These are phyloP conservation scores for Macrosteles quadrilineatus DNA, from an alignment of 1,140 invertebrate genomes.

Conservation along the genomic window DNA sequence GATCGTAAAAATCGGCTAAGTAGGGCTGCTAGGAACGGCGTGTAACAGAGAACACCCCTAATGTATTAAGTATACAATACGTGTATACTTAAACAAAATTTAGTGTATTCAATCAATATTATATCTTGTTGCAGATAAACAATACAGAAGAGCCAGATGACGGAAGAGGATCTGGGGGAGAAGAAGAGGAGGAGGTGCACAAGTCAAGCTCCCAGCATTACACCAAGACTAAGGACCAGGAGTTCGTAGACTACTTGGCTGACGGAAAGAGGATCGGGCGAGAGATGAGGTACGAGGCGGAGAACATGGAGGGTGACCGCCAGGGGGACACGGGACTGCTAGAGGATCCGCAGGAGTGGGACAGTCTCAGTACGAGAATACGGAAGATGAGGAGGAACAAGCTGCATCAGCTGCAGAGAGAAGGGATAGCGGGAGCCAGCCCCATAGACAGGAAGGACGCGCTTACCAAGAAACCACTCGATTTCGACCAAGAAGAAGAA, in stretches of 20 bases:
- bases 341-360: constrained; percentile 65
- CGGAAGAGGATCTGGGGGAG: constrained; percentile 44
- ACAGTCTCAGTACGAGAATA: constrained; percentile 72
- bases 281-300: constrained; percentile 75
- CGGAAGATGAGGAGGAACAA: constrained; percentile 59
- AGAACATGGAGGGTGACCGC: constrained; percentile 67
- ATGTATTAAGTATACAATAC: too few species aligned
- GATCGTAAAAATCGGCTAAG: too few species aligned
- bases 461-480: constrained; percentile 72
- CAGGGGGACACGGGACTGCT: constrained; percentile 60
- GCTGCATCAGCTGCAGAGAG: constrained; percentile 36
- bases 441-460: constrained; percentile 70
- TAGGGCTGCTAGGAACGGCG: too few species aligned
- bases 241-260: constrained; percentile 73
- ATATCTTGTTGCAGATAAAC: constrained; percentile 57
- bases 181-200: constrained; percentile 53
- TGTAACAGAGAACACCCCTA: too few species aligned
- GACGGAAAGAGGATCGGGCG: constrained; percentile 71
- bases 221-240: constrained; percentile 62
- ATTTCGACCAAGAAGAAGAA: constrained; percentile 85
- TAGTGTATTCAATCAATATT: too few species aligned
- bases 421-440: neutral
- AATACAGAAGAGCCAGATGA: constrained; percentile 72
- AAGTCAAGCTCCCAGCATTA: constrained; percentile 58
- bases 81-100: too few species aligned